A percentile compares a stretch with the other conserved stretches of the same genome.
These are phyloP conservation scores for Autographa gamma DNA, from an alignment of 2,888 invertebrate species.

Conservation along the genomic window DNA sequence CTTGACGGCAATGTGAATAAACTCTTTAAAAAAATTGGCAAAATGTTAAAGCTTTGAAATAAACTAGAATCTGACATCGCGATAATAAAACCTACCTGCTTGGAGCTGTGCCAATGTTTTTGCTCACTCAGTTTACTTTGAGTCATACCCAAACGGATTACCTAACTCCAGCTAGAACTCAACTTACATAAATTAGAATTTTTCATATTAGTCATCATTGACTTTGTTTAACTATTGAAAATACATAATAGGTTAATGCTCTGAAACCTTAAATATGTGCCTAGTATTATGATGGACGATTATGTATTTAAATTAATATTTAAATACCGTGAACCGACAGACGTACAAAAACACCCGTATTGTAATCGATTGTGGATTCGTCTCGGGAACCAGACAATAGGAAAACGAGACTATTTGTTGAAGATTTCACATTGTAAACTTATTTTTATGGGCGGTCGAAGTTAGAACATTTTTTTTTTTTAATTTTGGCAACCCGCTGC, in stretches of 20 bases:
- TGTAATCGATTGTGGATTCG: constrained; percentile 35
- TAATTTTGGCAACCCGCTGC: too few relatives aligned
- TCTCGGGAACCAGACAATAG: constrained; percentile 16
- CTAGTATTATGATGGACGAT: constrained; percentile 10
- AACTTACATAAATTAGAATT: constrained; percentile 10
- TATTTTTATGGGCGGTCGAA: background rate
- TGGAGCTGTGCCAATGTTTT: constrained; percentile 53
- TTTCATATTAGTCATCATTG: constrained; percentile 17
- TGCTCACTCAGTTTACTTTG: constrained; percentile 35
- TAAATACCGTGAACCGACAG: constrained; percentile 24
- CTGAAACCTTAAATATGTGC: constrained; percentile 13
- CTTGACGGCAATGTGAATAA: constrained; percentile 34
- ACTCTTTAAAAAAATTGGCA: constrained; percentile 25
- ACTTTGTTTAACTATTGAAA: constrained; percentile 22
- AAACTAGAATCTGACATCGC: constrained; percentile 33
- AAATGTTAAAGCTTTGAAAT: constrained; percentile 20
- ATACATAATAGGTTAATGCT: constrained; percentile 34
- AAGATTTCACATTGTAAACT: constrained; percentile 8
- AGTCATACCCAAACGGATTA: constrained; percentile 40
- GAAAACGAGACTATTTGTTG: background rate
- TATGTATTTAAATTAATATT: constrained; percentile 18
- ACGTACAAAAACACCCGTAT: constrained; percentile 26
- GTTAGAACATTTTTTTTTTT: too few relatives aligned
- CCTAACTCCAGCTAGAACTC: constrained; percentile 23
- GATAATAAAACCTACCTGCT: constrained; percentile 39